phyloP scores from a whole-genome alignment of 2,888 invertebrate species.

The Alsophila aescularia region DNA sequence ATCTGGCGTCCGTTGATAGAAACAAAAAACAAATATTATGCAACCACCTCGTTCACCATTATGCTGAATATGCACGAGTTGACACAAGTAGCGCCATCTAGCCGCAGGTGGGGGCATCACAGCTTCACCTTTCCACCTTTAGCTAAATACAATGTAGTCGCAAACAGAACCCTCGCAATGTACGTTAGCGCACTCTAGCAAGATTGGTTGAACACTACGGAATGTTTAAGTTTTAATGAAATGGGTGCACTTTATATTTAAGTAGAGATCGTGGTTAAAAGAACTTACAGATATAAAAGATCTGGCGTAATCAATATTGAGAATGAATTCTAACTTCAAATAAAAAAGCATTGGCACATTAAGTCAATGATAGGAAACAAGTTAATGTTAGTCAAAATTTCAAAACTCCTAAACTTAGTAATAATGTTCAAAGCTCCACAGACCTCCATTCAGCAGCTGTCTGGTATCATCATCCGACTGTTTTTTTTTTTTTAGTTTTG shows the following conservation, averaged over 20 bases:
- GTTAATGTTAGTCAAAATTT: too few species aligned
- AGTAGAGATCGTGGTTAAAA: not conserved
- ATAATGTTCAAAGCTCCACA: too few species aligned
- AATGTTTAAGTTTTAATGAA: not conserved
- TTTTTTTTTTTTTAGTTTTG: too few species aligned
- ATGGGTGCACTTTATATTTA: not conserved
- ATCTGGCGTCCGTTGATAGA: not conserved
- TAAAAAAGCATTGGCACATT: too few species aligned
- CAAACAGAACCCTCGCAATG: not conserved
- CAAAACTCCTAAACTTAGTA: too few species aligned
- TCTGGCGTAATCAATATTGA: too few species aligned
- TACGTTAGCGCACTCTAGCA: not conserved
- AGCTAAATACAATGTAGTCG: constrained; percentile 6
- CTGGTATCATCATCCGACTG: too few species aligned
- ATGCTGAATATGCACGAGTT: not conserved
- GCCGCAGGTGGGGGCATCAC: not conserved
- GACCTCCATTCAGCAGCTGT: too few species aligned
- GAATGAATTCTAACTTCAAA: too few species aligned
- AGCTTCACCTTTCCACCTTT: not conserved
- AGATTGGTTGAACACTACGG: not conserved
- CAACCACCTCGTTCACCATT: not conserved
- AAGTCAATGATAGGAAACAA: too few species aligned
- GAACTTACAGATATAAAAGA: too few species aligned
- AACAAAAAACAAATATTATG: not conserved
- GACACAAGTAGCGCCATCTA: constrained; percentile 18